Percentiles rank a stretch among this genome's conserved stretches.
Evolutionary conservation across 1,140 invertebrate species (phyloP).

Genomic region (Procambarus virginalis): DNA sequence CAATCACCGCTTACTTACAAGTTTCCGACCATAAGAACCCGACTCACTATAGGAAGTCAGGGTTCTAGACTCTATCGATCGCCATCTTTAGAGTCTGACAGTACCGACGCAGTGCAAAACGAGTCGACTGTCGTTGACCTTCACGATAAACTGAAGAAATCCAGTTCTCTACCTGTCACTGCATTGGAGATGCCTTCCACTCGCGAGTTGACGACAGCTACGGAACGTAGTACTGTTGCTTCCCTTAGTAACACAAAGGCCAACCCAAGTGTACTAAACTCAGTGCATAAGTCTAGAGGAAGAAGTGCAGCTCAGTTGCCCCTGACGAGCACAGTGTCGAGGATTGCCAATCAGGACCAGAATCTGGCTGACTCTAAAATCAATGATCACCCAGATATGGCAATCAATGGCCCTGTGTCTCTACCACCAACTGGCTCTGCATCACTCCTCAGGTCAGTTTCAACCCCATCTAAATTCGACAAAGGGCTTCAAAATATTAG

Average conservation of each 20-base stretch:
- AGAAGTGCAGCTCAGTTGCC: neutral
- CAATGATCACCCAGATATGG: too few species aligned
- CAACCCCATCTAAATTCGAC: neutral
- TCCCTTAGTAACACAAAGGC: too few species aligned
- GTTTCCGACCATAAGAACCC: slow-evolving; percentile 18
- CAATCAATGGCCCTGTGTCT: neutral
- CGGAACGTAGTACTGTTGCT: too few species aligned
- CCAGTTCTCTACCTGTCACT: neutral
- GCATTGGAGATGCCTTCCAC: neutral
- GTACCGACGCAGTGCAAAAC: neutral
- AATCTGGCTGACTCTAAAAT: neutral
- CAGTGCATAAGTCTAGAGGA: neutral
- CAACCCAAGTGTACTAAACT: too few species aligned
- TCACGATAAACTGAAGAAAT: neutral
- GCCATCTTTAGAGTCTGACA: neutral
- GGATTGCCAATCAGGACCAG: neutral
- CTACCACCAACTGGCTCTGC: neutral
- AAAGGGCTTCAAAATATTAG: neutral
- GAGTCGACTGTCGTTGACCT: neutral
- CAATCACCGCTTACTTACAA: neutral
- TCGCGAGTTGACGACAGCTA: too few species aligned
- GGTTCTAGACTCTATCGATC: neutral
- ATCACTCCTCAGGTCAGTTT: too few species aligned
- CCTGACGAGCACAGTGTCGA: neutral
- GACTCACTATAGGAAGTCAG: neutral